A percentile compares a stretch with the other conserved stretches of the same genome.
Conservation (phyloP, 1,140 invertebrate species). For the Neodiprion pinetum region DNA sequence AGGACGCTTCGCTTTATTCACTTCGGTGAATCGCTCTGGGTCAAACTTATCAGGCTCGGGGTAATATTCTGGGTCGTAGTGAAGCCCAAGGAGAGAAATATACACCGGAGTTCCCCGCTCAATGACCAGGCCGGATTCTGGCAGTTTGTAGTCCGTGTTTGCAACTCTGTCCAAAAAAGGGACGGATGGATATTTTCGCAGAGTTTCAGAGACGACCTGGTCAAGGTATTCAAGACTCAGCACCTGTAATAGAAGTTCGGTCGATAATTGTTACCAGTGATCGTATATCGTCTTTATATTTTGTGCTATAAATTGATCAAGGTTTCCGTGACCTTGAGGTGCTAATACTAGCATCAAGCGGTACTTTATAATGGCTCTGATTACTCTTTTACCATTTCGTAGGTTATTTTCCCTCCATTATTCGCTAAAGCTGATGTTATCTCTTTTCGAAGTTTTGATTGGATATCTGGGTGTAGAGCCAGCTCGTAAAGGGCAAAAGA, state of each 20-base stretch:
- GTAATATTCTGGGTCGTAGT: constrained; percentile 65
- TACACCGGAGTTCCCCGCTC: constrained; percentile 58
- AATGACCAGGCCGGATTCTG: constrained; percentile 48
- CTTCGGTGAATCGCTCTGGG: constrained; percentile 70
- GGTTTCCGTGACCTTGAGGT: too few relatives aligned
- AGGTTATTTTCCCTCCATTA: constrained; percentile 56
- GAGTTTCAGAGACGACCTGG: constrained; percentile 59
- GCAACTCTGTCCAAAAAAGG: constrained; percentile 60
- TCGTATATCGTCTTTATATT: too few relatives aligned
- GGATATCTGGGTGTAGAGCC: constrained; percentile 65
- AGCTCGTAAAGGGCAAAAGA: constrained; percentile 65
- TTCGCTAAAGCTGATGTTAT: constrained; percentile 55
- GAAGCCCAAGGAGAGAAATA: constrained; percentile 55
- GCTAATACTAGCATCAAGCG: too few relatives aligned
- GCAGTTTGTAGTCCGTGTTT: constrained; percentile 53
- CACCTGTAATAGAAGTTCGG: constrained; percentile 12
- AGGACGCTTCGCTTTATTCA: constrained; percentile 48
- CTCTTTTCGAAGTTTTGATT: constrained; percentile 63
- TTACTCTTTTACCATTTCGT: constrained; percentile 52
- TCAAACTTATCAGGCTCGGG: constrained; percentile 72
- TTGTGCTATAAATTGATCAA: too few relatives aligned
- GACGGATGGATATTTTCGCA: constrained; percentile 68
- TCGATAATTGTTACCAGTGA: too few relatives aligned
- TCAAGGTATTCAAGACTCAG: constrained; percentile 33
- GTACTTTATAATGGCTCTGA: too few relatives aligned